These are phyloP conservation scores for Ictalurus punctatus DNA, from an alignment of 2,113 vertebrate genomes.

Conservation along the genomic window DNA sequence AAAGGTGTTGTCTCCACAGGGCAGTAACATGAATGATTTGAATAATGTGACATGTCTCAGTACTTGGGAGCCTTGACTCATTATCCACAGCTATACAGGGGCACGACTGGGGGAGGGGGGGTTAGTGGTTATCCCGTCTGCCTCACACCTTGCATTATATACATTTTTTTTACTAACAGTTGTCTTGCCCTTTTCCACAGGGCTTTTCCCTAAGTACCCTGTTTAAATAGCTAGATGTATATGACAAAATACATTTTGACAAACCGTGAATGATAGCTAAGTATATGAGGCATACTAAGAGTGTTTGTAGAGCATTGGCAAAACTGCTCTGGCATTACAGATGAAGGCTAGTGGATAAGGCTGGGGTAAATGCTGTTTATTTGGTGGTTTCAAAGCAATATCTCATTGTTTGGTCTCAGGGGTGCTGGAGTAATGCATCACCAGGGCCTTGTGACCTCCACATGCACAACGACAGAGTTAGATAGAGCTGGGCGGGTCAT, in stretches of 20 bases:
- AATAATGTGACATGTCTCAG: neutral
- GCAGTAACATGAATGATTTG: neutral
- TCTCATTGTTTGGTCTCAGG: neutral
- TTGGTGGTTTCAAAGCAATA: neutral
- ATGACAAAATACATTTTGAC: neutral
- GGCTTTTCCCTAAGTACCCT: neutral
- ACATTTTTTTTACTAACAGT: neutral
- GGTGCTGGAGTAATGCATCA: neutral
- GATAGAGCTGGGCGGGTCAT: neutral
- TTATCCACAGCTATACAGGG: neutral
- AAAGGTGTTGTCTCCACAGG: neutral
- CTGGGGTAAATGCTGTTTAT: neutral
- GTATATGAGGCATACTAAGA: neutral
- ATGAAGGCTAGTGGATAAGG: neutral
- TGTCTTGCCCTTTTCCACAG: neutral
- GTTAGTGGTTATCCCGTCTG: too few species aligned
- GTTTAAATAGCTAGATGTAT: neutral
- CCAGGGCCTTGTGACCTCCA: conserved; percentile 2
- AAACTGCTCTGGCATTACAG: neutral
- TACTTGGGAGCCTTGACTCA: neutral
- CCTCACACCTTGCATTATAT: too few species aligned
- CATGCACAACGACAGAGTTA: neutral
- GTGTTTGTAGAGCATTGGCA: neutral
- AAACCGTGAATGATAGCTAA: neutral
- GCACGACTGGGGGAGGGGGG: too few species aligned